Evolutionary conservation across 2,888 invertebrate genomes (phyloP).

Genomic region (Oligia latruncula): DNA sequence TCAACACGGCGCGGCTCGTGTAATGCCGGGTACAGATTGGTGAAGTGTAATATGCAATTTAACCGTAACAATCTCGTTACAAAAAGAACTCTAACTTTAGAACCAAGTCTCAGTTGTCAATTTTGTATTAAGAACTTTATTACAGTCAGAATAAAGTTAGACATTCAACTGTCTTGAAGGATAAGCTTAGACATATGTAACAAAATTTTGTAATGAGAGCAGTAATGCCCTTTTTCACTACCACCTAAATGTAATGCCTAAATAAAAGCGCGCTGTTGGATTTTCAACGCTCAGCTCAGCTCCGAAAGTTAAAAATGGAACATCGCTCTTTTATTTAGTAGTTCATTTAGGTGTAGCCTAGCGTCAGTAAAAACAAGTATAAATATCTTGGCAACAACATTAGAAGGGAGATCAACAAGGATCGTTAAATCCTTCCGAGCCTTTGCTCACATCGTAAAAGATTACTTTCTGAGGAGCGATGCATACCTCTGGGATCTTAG

Average conservation of each 20-base stretch:
- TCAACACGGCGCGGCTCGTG: not conserved
- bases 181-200: no score
- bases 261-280: not conserved
- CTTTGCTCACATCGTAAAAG: conserved; percentile 27
- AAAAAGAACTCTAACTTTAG: not conserved
- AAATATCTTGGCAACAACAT: conserved; percentile 11
- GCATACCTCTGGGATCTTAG: conserved; percentile 21
- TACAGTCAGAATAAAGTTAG: not conserved
- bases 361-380: not conserved
- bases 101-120: not conserved
- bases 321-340: not conserved
- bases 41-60: not conserved
- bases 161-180: not conserved
- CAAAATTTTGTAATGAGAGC: not conserved
- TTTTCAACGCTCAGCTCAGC: not conserved
- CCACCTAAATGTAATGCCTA: not conserved
- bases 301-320: no score
- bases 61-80: not conserved
- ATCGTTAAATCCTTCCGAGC: conserved; percentile 28
- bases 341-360: not conserved
- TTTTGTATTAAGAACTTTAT: not conserved
- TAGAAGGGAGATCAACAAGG: conserved; percentile 11
- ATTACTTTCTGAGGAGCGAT: conserved; percentile 17
- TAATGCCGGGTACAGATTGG: not conserved
- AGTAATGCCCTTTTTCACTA: no score